Evolutionary conservation across 1,140 invertebrate genomes (phyloP).

Genomic region (honey bee (Apis mellifera)): DNA sequence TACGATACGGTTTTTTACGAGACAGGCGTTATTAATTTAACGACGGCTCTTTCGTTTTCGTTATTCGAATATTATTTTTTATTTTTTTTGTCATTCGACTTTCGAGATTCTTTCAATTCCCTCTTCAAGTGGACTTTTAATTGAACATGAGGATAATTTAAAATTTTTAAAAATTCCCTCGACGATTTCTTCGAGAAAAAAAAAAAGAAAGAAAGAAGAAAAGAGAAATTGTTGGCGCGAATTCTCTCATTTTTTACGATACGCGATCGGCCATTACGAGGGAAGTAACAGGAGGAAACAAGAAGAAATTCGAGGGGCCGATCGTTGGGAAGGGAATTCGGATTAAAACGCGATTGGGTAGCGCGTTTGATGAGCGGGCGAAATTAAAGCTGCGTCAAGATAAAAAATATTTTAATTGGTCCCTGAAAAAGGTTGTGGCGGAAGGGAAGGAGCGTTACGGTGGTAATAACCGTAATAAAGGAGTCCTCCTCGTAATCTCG

Average conservation of each 20-base stretch:
- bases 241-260: neutral
- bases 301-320: neutral
- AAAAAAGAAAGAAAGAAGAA: too few species aligned
- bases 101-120: too few species aligned
- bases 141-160: too few species aligned
- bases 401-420: conserved; percentile 42
- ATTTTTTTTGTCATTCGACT: too few species aligned
- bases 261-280: neutral
- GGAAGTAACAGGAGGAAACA: too few species aligned
- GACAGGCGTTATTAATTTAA: neutral
- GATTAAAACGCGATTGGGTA: conserved; percentile 22
- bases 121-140: too few species aligned
- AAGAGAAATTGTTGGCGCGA: too few species aligned
- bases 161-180: neutral
- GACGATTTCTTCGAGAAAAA: too few species aligned
- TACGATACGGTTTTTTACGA: too few species aligned
- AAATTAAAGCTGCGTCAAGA: conserved; percentile 28
- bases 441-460: conserved; percentile 4
- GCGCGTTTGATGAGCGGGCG: neutral
- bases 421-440: conserved; percentile 6
- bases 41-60: neutral
- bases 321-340: too few species aligned
- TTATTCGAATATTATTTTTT: neutral
- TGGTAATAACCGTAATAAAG: conserved; percentile 35
- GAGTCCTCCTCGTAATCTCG: conserved; percentile 20